These are phyloP conservation scores for Marronus borbonicus DNA, from an alignment of 2,888 invertebrate species.

Conservation along the genomic window DNA sequence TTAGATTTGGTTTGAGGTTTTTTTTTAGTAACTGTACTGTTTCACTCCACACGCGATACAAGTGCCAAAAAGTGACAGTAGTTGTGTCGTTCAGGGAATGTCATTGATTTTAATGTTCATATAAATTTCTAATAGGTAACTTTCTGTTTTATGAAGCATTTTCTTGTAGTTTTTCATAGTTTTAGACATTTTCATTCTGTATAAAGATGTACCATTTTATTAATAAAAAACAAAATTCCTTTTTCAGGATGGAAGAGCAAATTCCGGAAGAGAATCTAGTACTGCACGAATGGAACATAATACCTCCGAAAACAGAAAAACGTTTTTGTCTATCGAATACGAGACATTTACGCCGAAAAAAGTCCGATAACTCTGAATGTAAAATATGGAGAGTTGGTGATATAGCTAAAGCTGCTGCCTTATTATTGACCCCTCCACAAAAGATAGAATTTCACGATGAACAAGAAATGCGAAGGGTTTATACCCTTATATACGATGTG, in stretches of 20 bases:
- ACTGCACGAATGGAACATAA: constrained; percentile 67
- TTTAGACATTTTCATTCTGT: not conserved
- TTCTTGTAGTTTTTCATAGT: not conserved
- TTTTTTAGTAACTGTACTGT: too few species aligned
- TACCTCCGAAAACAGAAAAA: constrained; percentile 60
- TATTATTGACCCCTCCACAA: constrained; percentile 73
- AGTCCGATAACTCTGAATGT: constrained; percentile 53
- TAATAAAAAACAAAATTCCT: not conserved
- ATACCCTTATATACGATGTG: constrained; percentile 82
- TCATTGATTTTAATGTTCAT: constrained; percentile 13
- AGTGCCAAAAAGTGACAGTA: not conserved
- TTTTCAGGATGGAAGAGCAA: constrained; percentile 60
- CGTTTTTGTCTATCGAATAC: constrained; percentile 56
- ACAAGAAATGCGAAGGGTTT: constrained; percentile 82
- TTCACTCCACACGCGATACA: too few species aligned
- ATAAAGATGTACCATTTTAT: too few species aligned
- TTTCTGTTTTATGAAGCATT: not conserved
- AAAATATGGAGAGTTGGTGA: constrained; percentile 69
- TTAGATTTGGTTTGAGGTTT: too few species aligned
- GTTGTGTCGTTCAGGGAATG: constrained; percentile 17
- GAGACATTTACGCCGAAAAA: constrained; percentile 52
- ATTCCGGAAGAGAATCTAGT: constrained; percentile 54
- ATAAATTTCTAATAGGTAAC: constrained; percentile 34
- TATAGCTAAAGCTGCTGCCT: constrained; percentile 74
- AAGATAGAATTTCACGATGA: constrained; percentile 75